Evolutionary conservation across 2,797 vertebrate genomes (phyloP).

Genomic region (Lutjanus argentimaculatus): DNA sequence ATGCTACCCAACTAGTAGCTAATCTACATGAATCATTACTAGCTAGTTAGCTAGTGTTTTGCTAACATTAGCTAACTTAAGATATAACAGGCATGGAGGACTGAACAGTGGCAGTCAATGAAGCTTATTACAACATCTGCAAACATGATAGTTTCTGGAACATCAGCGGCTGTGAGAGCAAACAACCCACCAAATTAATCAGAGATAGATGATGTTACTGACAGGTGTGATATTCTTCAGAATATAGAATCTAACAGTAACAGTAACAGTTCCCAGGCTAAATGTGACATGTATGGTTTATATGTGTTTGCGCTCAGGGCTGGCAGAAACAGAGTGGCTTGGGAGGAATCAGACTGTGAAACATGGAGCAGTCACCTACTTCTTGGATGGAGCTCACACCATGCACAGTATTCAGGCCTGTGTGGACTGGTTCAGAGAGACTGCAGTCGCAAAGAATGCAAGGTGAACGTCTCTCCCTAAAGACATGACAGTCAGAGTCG

Average conservation of each 20-base stretch:
- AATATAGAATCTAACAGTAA: background rate
- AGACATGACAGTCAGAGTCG: background rate
- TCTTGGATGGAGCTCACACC: conserved; percentile 95
- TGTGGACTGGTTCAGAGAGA: conserved; percentile 90
- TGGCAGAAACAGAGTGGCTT: conserved; percentile 91
- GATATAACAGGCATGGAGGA: too few species aligned
- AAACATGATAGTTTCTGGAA: background rate
- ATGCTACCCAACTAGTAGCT: too few species aligned
- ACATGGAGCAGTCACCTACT: conserved; percentile 90
- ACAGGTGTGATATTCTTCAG: background rate
- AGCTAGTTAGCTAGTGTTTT: too few species aligned
- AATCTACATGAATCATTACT: too few species aligned
- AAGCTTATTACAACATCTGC: background rate
- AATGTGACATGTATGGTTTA: background rate
- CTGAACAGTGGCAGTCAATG: background rate
- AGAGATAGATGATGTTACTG: background rate
- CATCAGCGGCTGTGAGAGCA: background rate
- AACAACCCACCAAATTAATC: background rate
- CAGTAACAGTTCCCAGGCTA: too few species aligned
- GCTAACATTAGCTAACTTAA: too few species aligned
- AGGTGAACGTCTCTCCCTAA: conserved; percentile 75
- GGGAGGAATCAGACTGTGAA: conserved; percentile 92
- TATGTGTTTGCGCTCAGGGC: conserved; percentile 78
- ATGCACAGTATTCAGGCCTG: conserved; percentile 94
- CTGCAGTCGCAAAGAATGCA: conserved; percentile 75